Base-by-base conservation (phyloP, 2,888 invertebrate genomes). In the Bimastos eiseni region DNA sequence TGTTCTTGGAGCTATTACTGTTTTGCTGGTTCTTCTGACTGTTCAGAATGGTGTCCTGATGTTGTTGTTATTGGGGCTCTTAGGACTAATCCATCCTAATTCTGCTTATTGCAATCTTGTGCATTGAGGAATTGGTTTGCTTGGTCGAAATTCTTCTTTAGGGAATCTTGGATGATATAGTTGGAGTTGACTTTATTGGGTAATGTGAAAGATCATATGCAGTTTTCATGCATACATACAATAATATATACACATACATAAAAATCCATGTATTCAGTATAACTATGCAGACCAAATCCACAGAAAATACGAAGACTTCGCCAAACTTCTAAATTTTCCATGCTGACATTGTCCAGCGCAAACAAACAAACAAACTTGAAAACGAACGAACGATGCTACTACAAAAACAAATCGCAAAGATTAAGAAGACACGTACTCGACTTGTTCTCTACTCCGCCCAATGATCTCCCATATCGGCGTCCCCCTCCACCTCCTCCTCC, bases 401-500 rank as follows among this genome's bases (percentile, higher is more conserved):
- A 70, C n/a, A 70, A 70, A 70, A 36, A 36, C 5, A 3, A n/a
- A 86, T 86, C 36, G 6, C 34, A 34, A 30, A 6, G n/a, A 34
- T 5, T 24, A 34, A 0, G 37, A 34, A 0, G 37, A 37, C 24
- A 86, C 86, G 6, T 37, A 86, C 86, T 37, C 21, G 86, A 86
- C 86, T 86, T 86, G 36, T 86, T 34, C 36, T 86, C 86, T 37
- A 6, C n/a, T n/a, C 86, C 86, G 24, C 86, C 86, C 34, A 86
- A 86, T 86, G 86, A 86, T 34, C 86, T 34, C 24, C 86, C 86
- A 34, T 86, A 37, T 86, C 86, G 86, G 37, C 86, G 86, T 30
- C 36, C 84, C 34, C 84, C 84, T 55, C 55, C 55, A 55, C 55
- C 55, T 36, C 33, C 84, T 33, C 34, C 34, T 24, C 55, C 30